Percentiles rank a stretch among this genome's conserved stretches.
These are phyloP conservation scores for Antechinus stuartii DNA, from an alignment of 2,113 vertebrate species.

Conservation along the genomic window DNA sequence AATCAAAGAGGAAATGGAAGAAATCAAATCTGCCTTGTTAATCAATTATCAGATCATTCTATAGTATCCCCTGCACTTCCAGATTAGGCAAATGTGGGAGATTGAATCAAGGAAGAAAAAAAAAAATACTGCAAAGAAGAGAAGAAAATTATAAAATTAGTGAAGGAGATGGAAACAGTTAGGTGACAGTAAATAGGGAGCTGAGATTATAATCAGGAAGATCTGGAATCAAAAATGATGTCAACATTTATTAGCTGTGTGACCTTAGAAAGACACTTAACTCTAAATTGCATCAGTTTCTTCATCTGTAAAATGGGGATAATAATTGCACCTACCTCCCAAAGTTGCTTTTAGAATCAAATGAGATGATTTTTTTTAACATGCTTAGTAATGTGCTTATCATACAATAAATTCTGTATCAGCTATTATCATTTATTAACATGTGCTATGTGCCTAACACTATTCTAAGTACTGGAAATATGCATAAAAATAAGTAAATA, in stretches of 20 bases:
- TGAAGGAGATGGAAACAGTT: neutral
- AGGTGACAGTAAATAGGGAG: neutral
- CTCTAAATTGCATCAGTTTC: neutral
- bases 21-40: too few relatives aligned
- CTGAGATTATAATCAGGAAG: neutral
- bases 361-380: neutral
- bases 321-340: neutral
- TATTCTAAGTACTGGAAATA: neutral
- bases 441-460: neutral
- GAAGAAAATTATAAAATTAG: neutral
- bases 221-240: neutral
- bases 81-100: too few relatives aligned
- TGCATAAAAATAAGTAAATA: neutral
- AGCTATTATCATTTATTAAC: neutral
- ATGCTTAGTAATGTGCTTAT: neutral
- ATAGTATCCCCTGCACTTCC: too few relatives aligned
- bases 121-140: too few relatives aligned
- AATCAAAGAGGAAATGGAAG: too few relatives aligned
- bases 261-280: neutral
- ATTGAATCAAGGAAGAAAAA: too few relatives aligned
- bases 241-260: neutral
- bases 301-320: neutral
- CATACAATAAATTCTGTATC: neutral
- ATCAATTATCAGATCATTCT: too few relatives aligned
- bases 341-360: neutral